Conservation (phyloP, 2,888 invertebrate species). For the Nemotelus pantherinus region DNA sequence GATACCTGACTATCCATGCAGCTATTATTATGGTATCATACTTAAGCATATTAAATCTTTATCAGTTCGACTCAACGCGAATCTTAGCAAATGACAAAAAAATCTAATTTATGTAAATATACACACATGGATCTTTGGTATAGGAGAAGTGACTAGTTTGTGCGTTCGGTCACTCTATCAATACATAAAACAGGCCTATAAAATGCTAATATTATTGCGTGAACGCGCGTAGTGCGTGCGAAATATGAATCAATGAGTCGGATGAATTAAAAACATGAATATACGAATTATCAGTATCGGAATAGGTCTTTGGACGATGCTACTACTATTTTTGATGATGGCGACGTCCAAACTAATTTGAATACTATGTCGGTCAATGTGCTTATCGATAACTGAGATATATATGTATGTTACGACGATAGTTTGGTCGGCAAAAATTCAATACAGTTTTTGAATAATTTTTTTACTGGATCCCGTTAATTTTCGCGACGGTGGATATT, state of each 20-base stretch:
- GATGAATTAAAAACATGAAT: background rate
- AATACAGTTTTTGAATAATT: too few species aligned
- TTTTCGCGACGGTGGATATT: too few species aligned
- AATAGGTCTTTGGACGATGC: background rate
- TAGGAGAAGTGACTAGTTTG: too few species aligned
- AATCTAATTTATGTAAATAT: constrained; percentile 27
- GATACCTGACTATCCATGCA: background rate
- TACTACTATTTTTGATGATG: background rate
- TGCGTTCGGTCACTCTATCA: too few species aligned
- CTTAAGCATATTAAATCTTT: constrained; percentile 14
- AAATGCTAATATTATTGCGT: too few species aligned
- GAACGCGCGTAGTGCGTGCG: too few species aligned
- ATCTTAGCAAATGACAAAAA: constrained; percentile 11
- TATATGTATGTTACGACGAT: too few species aligned
- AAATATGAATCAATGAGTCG: background rate
- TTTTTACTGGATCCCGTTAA: too few species aligned
- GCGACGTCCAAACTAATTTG: background rate
- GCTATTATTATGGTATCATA: background rate
- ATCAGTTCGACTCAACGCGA: constrained; percentile 10
- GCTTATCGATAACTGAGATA: too few species aligned
- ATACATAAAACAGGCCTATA: too few species aligned
- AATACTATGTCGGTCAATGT: background rate
- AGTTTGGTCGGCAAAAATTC: too few species aligned
- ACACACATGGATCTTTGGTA: background rate
- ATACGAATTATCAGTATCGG: background rate